Base-by-base conservation (phyloP, 92 coral and sea anemone genomes). In the Blastomussa wellsi region DNA sequence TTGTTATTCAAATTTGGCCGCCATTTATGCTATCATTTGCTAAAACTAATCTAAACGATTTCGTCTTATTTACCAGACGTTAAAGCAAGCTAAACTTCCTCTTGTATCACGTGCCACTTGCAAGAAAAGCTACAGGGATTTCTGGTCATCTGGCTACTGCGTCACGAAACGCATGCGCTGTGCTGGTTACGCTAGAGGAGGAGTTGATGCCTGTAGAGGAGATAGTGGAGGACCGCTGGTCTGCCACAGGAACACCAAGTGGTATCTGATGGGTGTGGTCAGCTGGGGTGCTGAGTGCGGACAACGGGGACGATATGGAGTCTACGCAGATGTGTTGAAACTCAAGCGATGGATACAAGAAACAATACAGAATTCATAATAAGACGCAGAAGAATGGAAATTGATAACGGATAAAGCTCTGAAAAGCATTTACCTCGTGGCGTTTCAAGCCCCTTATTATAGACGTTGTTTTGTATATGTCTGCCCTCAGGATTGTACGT, bases 101-200 rank as follows among this genome's bases (percentile, higher is more conserved):
- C 88, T 88, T 8, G 81, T 88, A 16, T 70, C 84, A 33, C 82
- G 86, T 16, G 20, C 76, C 36, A 38, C 84, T 48, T 88, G 91
- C 79, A 77, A 42, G 66, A 77, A 77, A n/a, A 60, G 79, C 65
- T 87, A 87, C 82, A 77, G 37, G 38, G 80, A 91, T 74, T 17
- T 42, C 55, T 57, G 22, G 6, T 60, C 53, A 62, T 82, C 77
- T 38, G 92, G 92, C 32, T 91, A 85, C 73, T 59, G 81, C 32
- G 86, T 88, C 69, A 66, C 88, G 7, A 39, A 80, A 38, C 91
- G 91, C 91, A 88, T 88, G 91, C 91, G 91, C 65, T 88, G 91
- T 51, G 88, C 91, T 29, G 91, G 91, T 28, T 83, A 65, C 73
- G 77, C 91, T 24, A 42, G 66, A 32, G 88, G 91, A 24, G 84